Conservation (phyloP, 2,888 invertebrate species). For the Lissocephala sabroskyi region DNA sequence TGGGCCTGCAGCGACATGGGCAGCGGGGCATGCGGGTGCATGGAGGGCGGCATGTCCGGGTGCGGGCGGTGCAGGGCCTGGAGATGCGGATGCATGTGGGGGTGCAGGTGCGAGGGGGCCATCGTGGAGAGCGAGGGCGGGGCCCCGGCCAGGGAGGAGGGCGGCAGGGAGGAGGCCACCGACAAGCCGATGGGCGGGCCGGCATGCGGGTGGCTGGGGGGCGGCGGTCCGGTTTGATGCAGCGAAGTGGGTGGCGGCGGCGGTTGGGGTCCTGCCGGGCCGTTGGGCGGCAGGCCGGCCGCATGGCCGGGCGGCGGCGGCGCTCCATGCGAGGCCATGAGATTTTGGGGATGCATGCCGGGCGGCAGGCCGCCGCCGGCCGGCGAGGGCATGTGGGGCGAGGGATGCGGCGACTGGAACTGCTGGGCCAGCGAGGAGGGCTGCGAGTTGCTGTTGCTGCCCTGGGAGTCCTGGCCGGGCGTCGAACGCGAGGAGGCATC, state of each 20-base stretch:
- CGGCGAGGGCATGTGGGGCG: conserved; percentile 70
- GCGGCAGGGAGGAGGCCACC: conserved; percentile 73
- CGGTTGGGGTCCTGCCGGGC: conserved; percentile 49
- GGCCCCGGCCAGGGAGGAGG: conserved; percentile 52
- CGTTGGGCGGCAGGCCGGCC: conserved; percentile 20
- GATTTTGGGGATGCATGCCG: conserved; percentile 71
- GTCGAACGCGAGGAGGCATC: conserved; percentile 72
- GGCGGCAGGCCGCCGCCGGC: conserved; percentile 66
- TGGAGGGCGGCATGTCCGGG: conserved; percentile 46
- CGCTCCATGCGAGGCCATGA: conserved; percentile 67
- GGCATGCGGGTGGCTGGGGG: conserved; percentile 42
- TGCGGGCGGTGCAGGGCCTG: conserved; percentile 46
- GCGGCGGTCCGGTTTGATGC: conserved; percentile 39
- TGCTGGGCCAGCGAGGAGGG: conserved; percentile 65
- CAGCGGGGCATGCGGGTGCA: conserved; percentile 72
- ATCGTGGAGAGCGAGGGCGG: conserved; percentile 64
- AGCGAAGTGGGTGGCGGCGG: conserved; percentile 51
- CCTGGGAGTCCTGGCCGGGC: conserved; percentile 72
- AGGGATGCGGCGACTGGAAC: conserved; percentile 71
- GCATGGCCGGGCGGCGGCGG: conserved; percentile 42
- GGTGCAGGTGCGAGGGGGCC: conserved; percentile 57
- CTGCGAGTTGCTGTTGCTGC: conserved; percentile 72
- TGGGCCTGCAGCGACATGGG: conserved; percentile 68
- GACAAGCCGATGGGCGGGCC: conserved; percentile 52
- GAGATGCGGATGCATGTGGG: conserved; percentile 59